Percentiles rank a stretch among this genome's conserved stretches.
phyloP scores from a whole-genome alignment of 2,888 invertebrate genomes.

The Anarsia innoxiella region DNA sequence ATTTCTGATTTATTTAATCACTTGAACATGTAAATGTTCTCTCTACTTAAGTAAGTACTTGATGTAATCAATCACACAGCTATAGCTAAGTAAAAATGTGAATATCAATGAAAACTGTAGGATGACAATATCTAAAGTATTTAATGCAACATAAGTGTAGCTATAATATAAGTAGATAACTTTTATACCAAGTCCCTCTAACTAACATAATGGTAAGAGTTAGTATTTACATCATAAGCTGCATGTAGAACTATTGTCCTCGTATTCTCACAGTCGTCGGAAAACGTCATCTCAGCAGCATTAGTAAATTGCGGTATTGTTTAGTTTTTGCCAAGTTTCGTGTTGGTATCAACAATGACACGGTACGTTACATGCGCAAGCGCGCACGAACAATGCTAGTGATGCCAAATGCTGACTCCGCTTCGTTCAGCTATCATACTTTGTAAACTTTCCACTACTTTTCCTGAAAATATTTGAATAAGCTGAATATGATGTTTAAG shows the following conservation, averaged over 20 bases:
- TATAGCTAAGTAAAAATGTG: too few species aligned
- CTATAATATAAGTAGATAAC: too few species aligned
- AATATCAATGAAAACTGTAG: too few species aligned
- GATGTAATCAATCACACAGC: too few species aligned
- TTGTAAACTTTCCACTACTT: constrained; percentile 34
- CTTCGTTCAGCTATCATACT: too few species aligned
- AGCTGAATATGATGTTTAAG: not conserved
- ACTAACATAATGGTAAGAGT: too few species aligned
- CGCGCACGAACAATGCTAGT: constrained; percentile 49
- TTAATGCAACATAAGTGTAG: too few species aligned
- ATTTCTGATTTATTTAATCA: too few species aligned
- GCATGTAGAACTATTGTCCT: constrained; percentile 21
- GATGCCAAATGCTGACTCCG: constrained; percentile 39
- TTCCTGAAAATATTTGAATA: not conserved
- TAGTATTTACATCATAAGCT: constrained; percentile 8
- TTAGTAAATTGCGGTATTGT: constrained; percentile 51
- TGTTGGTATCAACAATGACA: constrained; percentile 44
- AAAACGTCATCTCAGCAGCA: constrained; percentile 24
- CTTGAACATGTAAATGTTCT: too few species aligned
- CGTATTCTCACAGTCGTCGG: constrained; percentile 31
- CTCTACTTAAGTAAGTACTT: too few species aligned
- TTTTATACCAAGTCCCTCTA: too few species aligned
- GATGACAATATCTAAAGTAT: too few species aligned
- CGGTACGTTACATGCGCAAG: constrained; percentile 34
- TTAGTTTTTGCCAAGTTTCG: constrained; percentile 36